Evolutionary conservation across 2,797 vertebrate genomes (phyloP).

Genomic region (Borostomias antarcticus): DNA sequence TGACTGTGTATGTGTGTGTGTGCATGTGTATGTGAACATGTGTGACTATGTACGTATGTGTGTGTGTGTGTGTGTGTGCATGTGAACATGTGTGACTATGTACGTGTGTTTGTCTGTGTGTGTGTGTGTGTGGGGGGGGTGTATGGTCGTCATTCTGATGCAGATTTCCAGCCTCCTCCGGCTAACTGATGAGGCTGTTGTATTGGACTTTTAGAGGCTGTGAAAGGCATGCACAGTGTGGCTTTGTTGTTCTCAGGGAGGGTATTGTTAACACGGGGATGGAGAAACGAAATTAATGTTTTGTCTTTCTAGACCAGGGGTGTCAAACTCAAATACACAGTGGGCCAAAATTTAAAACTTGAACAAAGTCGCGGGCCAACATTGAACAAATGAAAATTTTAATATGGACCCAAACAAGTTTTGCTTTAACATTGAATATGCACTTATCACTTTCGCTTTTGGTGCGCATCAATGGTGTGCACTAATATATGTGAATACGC

Average conservation of each 20-base stretch:
- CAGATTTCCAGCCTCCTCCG: slow-evolving; percentile 45
- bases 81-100: slow-evolving; percentile 23
- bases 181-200: slow-evolving; percentile 46
- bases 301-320: too few species aligned
- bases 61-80: slow-evolving; percentile 26
- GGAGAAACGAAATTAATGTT: slow-evolving; percentile 32
- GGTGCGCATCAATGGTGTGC: too few species aligned
- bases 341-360: too few species aligned
- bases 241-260: slow-evolving; percentile 33
- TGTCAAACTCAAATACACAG: too few species aligned
- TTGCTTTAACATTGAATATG: too few species aligned
- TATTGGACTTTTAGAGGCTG: slow-evolving; percentile 33
- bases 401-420: too few species aligned
- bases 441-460: too few species aligned
- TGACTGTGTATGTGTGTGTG: slow-evolving; percentile 23
- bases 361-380: too few species aligned
- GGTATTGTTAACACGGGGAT: slow-evolving; percentile 44
- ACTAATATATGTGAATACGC: too few species aligned
- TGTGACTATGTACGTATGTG: too few species aligned
- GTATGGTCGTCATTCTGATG: slow-evolving; percentile 18
- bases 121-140: slow-evolving; percentile 26
- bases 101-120: slow-evolving; percentile 24
- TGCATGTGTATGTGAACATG: slow-evolving; percentile 24
- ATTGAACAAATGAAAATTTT: too few species aligned
- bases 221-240: slow-evolving; percentile 36